Base-by-base conservation (phyloP, 30 jellyfish, hydroid and myxozoan genomes). In the Hydractinia echinata region DNA sequence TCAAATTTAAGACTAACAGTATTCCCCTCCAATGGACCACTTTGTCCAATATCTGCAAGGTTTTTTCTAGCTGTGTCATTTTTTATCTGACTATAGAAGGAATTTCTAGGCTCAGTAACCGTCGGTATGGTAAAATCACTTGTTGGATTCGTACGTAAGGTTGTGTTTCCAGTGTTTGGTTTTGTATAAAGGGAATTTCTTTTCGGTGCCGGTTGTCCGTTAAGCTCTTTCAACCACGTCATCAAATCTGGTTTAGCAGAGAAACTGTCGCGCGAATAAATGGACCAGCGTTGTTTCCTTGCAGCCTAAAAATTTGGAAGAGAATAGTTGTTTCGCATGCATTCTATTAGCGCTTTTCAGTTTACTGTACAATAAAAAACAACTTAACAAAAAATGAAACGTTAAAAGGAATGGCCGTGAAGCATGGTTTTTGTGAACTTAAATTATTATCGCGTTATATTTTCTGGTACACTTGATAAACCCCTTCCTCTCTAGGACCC, bases 271-370 rank as follows among this genome's bases (percentile, higher is more conserved):
- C 83, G 83, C 8, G 87, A 61, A 51, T 30, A 80, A 7, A 80
- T 66, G 39, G 87, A 80, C 87, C 87, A 80, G 16, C 87, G 66
- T 58, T 66, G 87, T 3, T 80, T 80, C 50, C 60, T 80, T 11
- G 82, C 8, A 1, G 82, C 64, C 87, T 80, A 5, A 77, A 54
- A 18, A 52, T 0, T 49, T 54, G 21, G 53, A 55, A 55, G 10
- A 0, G 10, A 64, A 64, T 30, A 64, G 16, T 5, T 13, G 69
- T 58, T 3, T 58, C 1, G 69, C 19, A 58, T 16, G 15, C 69
- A 58, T 11, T 11, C 19, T 30, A 30, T 30, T 30, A 30, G 2
- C 44, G 44, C 44, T 30, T 30, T 30, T 30, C 2, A 30, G 44
- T 30, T 30, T 0, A 30, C 44, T 30, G 44, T 30, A 30, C 44